Evolutionary conservation across 2,888 invertebrate species (phyloP), one percentile per base, ranked within the genome.

Genomic region (Apodemia zela): DNA sequence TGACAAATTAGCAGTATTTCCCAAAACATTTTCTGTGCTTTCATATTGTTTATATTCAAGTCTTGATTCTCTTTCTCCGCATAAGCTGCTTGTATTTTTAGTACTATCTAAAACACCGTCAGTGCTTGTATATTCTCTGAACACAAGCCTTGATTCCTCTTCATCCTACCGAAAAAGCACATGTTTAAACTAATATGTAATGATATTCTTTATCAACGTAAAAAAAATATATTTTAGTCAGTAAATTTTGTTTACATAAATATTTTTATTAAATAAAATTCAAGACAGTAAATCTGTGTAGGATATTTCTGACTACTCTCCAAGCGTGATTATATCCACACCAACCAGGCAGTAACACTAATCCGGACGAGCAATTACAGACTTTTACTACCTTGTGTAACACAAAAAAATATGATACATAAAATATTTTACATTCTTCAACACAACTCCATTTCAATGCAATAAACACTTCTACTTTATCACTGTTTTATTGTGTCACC

Each of bases 91-190:
- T 15, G 42, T 42, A 42, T 15, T 42, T 15, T 15, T 42, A 15
- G 42, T 15, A 15, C 5, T 42, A 5, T 42, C 42, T 42, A 42
- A 42, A 42, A 42, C 42, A 15, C 6, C 5, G 4, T 42, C 5
- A 15, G 42, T 42, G 15, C 15, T 42, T 5, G 15, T 15, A 42
- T 42, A 42, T 42, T 15, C 15, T 42, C 15, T 3, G 3, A 42
- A 42, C 15, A 15, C 15, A 42, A 42, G 15, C 15, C 15, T 42
- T 15, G 42, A 42, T 42, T 42, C 42, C 15, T 42, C 42, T 42
- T 68, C 65, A 61, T 71, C 68, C 84, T 85, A 72, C 7, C 78
- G 75, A 63, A 63, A 60, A 62, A 51, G 11, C 11, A 21, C 42
- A 47, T 38, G 45, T n/a, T 62, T 33, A 51, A 38, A 3, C 13